Percentiles rank a stretch among this genome's conserved stretches.
phyloP scores from a whole-genome alignment of 2,113 vertebrate species.

The Ammodytes marinus region DNA sequence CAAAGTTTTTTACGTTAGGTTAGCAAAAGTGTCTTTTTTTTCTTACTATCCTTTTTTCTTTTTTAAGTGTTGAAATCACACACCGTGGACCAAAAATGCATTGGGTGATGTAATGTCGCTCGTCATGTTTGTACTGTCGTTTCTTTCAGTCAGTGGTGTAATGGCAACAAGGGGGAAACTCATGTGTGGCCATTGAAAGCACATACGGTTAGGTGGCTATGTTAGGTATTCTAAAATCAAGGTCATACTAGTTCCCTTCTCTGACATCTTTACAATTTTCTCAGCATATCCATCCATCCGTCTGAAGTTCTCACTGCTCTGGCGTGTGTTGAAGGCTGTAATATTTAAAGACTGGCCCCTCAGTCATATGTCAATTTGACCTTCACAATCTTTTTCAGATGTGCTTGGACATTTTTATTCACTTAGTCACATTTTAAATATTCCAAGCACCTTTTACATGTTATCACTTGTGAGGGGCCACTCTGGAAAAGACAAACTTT shows the following conservation, averaged over 20 bases:
- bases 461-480: constrained; percentile 11
- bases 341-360: background rate
- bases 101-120: constrained; percentile 40
- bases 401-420: constrained; percentile 5
- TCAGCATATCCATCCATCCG: constrained; percentile 8
- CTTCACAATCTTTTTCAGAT: background rate
- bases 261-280: constrained; percentile 17
- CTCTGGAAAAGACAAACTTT: background rate
- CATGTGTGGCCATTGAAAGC: constrained; percentile 47
- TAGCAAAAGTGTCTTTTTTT: constrained; percentile 52
- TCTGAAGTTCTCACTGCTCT: constrained; percentile 4
- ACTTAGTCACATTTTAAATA: background rate
- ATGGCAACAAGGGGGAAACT: constrained; percentile 20
- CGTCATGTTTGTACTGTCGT: constrained; percentile 35
- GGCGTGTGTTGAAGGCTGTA: background rate
- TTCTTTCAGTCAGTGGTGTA: constrained; percentile 41
- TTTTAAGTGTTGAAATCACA: constrained; percentile 31
- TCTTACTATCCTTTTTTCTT: constrained; percentile 9
- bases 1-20: constrained; percentile 19
- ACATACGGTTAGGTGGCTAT: constrained; percentile 36
- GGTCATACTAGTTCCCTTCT: constrained; percentile 26
- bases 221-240: constrained; percentile 26
- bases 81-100: constrained; percentile 79
- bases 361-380: background rate
- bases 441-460: constrained; percentile 1